Percentiles rank a stretch among this genome's conserved stretches.
Evolutionary conservation across 2,797 vertebrate genomes (phyloP).

Genomic region (Acanthurus lineatus): DNA sequence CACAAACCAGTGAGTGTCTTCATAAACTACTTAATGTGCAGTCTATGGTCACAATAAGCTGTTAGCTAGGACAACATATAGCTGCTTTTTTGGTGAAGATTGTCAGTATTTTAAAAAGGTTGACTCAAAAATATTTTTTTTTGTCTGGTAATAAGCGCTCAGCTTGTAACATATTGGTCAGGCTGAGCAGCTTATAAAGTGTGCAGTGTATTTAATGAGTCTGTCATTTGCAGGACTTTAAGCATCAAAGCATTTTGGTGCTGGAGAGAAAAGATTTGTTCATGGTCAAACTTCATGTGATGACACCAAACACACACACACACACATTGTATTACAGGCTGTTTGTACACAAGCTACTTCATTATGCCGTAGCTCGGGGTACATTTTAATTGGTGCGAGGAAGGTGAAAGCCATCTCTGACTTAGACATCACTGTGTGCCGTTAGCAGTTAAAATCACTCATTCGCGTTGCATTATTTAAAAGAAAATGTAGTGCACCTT

Average conservation of each 20-base stretch:
- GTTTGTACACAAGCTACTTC: slow-evolving; percentile 33
- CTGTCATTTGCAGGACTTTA: slow-evolving; percentile 43
- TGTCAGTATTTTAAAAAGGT: neutral
- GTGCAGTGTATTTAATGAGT: slow-evolving; percentile 50
- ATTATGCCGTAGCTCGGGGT: slow-evolving; percentile 66
- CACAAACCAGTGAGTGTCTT: too few species aligned
- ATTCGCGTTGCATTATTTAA: slow-evolving; percentile 31
- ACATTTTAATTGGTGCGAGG: slow-evolving; percentile 59
- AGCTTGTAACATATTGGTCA: neutral
- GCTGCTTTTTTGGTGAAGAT: neutral
- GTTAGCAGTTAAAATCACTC: too few species aligned
- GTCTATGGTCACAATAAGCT: too few species aligned
- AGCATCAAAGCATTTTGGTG: slow-evolving; percentile 51
- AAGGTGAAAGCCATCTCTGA: neutral
- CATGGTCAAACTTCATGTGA: slow-evolving; percentile 43
- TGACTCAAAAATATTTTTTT: neutral
- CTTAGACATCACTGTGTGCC: neutral
- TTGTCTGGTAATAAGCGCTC: neutral
- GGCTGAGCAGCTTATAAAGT: slow-evolving; percentile 10
- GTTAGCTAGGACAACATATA: too few species aligned
- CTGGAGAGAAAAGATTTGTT: slow-evolving; percentile 21
- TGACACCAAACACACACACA: slow-evolving; percentile 8
- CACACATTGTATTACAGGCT: neutral
- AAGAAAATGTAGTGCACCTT: slow-evolving; percentile 12
- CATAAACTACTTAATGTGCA: too few species aligned